phyloP scores from a whole-genome alignment of 2,797 vertebrate genomes.

The Phataginus tetradactyla region DNA sequence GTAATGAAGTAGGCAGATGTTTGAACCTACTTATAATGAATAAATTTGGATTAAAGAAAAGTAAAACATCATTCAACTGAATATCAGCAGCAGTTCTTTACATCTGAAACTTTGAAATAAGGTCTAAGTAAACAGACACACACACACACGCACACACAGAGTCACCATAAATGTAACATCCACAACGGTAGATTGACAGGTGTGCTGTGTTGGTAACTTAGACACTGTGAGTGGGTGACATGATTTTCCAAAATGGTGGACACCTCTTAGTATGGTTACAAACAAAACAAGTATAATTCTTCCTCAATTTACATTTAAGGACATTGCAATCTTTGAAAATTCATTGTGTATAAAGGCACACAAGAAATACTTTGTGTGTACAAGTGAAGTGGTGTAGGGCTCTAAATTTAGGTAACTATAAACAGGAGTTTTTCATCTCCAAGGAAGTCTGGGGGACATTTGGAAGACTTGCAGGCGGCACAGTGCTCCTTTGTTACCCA shows the following conservation, averaged over 20 bases:
- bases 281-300: neutral
- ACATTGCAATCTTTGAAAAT: neutral
- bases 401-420: neutral
- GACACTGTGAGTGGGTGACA: neutral
- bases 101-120: neutral
- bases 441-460: neutral
- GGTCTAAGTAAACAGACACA: neutral
- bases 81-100: neutral
- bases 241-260: neutral
- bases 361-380: neutral
- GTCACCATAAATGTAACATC: neutral
- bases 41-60: neutral
- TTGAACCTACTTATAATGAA: neutral
- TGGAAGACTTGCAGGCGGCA: neutral
- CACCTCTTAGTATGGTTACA: neutral
- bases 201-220: neutral
- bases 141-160: neutral
- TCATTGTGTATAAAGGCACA: neutral
- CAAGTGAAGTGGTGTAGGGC: neutral
- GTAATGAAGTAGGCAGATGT: neutral
- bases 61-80: neutral
- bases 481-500: neutral
- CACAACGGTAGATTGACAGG: neutral
- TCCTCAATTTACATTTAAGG: neutral
- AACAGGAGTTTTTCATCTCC: neutral